Percentiles rank a stretch among this genome's conserved stretches.
Conservation (phyloP, 2,888 invertebrate species). For the Hecatera dysodea region DNA sequence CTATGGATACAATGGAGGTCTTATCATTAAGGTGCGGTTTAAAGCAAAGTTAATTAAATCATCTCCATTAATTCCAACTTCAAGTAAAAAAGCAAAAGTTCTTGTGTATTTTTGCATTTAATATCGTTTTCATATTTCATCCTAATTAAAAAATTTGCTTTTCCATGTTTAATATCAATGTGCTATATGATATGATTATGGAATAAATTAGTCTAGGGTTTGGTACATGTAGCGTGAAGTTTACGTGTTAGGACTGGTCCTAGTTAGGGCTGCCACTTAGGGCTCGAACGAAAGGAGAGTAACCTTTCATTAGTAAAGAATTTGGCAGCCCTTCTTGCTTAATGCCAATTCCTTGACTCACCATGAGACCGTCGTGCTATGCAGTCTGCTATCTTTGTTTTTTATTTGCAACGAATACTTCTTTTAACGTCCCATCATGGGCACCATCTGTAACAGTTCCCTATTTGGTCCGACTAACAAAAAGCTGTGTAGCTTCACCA, state of each 20-base stretch:
- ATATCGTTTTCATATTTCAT: slow-evolving; percentile 44
- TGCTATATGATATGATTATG: slow-evolving; percentile 64
- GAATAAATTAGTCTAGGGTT: slow-evolving; percentile 62
- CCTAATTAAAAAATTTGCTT: slow-evolving; percentile 49
- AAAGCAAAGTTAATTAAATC: slow-evolving; percentile 27
- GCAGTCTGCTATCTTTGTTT: slow-evolving; percentile 20
- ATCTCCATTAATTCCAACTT: slow-evolving; percentile 17
- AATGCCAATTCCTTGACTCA: slow-evolving; percentile 28
- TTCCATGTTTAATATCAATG: slow-evolving; percentile 47
- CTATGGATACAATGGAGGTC: too few relatives aligned
- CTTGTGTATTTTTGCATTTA: slow-evolving; percentile 24
- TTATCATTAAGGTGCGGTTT: background rate
- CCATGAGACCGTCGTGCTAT: background rate
- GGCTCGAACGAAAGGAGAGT: slow-evolving; percentile 11
- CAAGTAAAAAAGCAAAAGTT: slow-evolving; percentile 24
- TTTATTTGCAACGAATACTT: slow-evolving; percentile 12
- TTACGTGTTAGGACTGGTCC: slow-evolving; percentile 64
- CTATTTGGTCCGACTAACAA: slow-evolving; percentile 31
- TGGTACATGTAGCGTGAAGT: slow-evolving; percentile 70
- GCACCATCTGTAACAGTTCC: slow-evolving; percentile 32
- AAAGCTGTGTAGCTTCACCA: slow-evolving; percentile 28
- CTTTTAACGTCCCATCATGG: slow-evolving; percentile 25
- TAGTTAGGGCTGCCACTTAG: slow-evolving; percentile 54
- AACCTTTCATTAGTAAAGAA: slow-evolving; percentile 17
- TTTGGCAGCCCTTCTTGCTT: background rate